Evolutionary conservation across 2,113 vertebrate species (phyloP), one percentile per base, ranked within the genome.

Genomic region (Sander vitreus): DNA sequence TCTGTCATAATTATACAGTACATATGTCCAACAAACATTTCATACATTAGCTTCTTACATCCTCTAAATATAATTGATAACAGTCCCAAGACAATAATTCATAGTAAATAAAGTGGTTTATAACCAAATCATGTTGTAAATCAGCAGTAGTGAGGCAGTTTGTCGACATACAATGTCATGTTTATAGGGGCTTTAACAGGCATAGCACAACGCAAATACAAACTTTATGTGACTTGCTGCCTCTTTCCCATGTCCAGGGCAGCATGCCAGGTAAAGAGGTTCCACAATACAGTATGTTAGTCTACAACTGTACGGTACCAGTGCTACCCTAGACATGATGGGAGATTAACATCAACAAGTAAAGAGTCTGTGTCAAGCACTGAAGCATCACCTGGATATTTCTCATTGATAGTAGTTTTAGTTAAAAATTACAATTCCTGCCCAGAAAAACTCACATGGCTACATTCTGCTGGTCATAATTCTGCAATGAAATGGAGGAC

Each of bases 401-500:
- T 30, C 30, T 30, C 30, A 30, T 30, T 30, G 30, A 30, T 30
- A 30, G 19, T 5, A 48, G 62, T 60, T 55, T 48, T 15, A 33
- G 23, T 58, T 70, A 43, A 45, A 57, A 85, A 85, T 64, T 50
- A 69, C 23, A 58, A 59, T 25, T 36, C 48, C 64, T 19, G 23
- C 50, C 25, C 57, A 55, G 45, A 78, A 67, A 8, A 73, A 70
- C 45, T 82, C 11, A 19, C 53, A 53, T 7, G 19, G n/a, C 23
- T 45, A 16, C 74, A 59, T 30, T 54, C 6, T 57, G 60, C 60
- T 23, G 16, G 30, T 69, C 57, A 62, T 66, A 83, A 71, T 18
- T 9, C 21, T 69, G 23, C 30, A 76, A 73, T 60, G 25, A 71
- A 84, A 77, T 30, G 8, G 27, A 67, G 72, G 59, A 65, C n/a